phyloP scores from a whole-genome alignment of 2,888 invertebrate genomes.

The Nephrotoma appendiculata region DNA sequence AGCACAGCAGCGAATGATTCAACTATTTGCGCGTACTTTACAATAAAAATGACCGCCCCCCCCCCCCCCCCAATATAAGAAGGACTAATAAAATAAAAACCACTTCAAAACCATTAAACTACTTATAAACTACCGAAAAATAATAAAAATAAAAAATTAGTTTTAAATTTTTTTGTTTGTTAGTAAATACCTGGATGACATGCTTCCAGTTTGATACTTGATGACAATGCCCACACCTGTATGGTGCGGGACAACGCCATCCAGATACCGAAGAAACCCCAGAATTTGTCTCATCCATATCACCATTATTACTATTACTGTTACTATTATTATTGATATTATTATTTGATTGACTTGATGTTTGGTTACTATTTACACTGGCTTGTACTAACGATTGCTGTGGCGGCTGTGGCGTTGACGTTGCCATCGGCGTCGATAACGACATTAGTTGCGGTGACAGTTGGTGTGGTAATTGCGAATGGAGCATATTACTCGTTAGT shows the following conservation, averaged over 20 bases:
- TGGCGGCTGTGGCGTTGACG: neutral
- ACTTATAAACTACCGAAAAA: neutral
- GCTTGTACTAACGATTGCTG: neutral
- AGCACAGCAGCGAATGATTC: neutral
- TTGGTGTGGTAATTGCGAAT: neutral
- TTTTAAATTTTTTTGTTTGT: conserved; percentile 16
- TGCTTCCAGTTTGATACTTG: conserved; percentile 75
- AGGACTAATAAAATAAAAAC: neutral
- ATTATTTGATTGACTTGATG: neutral
- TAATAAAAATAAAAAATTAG: neutral
- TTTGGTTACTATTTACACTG: neutral
- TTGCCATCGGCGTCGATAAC: neutral
- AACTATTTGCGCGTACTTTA: neutral
- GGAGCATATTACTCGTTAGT: neutral
- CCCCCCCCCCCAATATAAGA: neutral
- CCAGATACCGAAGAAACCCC: conserved; percentile 23
- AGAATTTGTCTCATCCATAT: conserved; percentile 40
- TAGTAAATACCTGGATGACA: conserved; percentile 61
- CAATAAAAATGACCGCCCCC: neutral
- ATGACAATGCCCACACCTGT: conserved; percentile 67
- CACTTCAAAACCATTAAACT: neutral
- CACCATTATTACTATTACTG: conserved; percentile 21
- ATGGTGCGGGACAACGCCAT: conserved; percentile 40
- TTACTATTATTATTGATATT: neutral
- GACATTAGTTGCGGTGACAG: neutral